phyloP scores from a whole-genome alignment of 1,140 invertebrate species.

The Palaemon carinicauda region DNA sequence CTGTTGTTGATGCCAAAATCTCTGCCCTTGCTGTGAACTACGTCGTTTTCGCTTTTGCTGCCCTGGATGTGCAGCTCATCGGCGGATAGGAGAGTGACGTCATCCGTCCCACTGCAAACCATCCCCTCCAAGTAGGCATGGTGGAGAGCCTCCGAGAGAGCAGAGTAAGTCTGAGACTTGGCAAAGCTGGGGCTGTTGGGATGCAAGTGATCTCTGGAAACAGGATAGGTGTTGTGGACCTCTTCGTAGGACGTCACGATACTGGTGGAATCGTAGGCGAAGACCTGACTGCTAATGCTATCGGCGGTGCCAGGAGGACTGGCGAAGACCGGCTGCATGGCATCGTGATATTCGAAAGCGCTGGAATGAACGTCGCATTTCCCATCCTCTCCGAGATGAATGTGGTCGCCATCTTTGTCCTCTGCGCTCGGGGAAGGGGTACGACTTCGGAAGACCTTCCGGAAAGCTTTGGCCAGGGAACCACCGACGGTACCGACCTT shows the following conservation, averaged over 20 bases:
- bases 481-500: constrained; percentile 23
- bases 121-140: constrained; percentile 47
- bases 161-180: constrained; percentile 42
- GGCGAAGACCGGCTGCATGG: neutral
- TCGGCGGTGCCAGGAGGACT: neutral
- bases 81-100: constrained; percentile 14
- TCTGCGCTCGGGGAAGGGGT: constrained; percentile 47
- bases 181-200: neutral
- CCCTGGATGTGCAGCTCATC: constrained; percentile 22
- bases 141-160: constrained; percentile 42
- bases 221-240: neutral
- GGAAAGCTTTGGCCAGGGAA: constrained; percentile 32
- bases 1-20: constrained; percentile 4
- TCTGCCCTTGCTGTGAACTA: neutral
- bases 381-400: constrained; percentile 5
- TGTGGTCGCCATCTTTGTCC: constrained; percentile 22
- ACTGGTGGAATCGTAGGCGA: neutral
- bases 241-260: neutral
- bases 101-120: constrained; percentile 37
- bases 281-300: neutral
- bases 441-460: constrained; percentile 46
- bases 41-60: constrained; percentile 34
- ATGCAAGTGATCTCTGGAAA: constrained; percentile 6
- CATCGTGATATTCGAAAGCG: constrained; percentile 30
- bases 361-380: constrained; percentile 24